phyloP scores from a whole-genome alignment of 2,113 vertebrate species.

The Lepidothrix coronata region DNA sequence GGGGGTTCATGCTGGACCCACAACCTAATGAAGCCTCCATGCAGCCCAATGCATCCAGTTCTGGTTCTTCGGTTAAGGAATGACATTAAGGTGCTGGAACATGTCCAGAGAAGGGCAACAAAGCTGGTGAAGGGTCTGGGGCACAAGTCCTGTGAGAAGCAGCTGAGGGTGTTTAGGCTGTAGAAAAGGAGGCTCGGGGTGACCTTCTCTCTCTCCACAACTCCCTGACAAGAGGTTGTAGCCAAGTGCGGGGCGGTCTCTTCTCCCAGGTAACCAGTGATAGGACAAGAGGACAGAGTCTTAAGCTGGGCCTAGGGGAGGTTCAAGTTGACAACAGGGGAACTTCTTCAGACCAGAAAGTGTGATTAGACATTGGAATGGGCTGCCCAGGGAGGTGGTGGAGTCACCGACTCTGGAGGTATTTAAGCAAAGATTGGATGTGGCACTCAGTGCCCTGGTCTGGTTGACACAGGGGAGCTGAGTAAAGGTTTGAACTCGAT shows the following conservation, averaged over 20 bases:
- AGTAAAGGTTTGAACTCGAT: neutral
- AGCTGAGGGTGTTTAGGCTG: neutral
- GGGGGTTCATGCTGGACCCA: fast-evolving
- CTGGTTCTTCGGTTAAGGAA: neutral
- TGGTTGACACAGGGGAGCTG: fast-evolving
- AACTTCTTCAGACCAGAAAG: neutral
- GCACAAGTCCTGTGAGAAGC: fast-evolving
- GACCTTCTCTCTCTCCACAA: fast-evolving
- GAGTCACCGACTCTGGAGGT: neutral
- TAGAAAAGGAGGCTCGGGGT: too few species aligned
- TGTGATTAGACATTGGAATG: fast-evolving
- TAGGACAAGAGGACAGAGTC: neutral
- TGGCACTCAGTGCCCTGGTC: neutral
- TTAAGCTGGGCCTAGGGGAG: neutral
- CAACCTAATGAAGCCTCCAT: fast-evolving
- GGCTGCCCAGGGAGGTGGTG: neutral
- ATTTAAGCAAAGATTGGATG: neutral
- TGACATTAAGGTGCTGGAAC: fast-evolving
- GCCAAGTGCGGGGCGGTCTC: fast-evolving
- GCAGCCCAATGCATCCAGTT: fast-evolving
- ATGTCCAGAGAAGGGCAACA: fast-evolving
- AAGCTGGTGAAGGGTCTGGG: too few species aligned
- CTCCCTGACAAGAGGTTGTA: neutral
- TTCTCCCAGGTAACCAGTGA: too few species aligned
- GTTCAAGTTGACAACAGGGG: neutral